A percentile compares a stretch with the other conserved stretches of the same genome.
Conservation (phyloP, 2,113 vertebrate species). For the Stictonetta naevosa region DNA sequence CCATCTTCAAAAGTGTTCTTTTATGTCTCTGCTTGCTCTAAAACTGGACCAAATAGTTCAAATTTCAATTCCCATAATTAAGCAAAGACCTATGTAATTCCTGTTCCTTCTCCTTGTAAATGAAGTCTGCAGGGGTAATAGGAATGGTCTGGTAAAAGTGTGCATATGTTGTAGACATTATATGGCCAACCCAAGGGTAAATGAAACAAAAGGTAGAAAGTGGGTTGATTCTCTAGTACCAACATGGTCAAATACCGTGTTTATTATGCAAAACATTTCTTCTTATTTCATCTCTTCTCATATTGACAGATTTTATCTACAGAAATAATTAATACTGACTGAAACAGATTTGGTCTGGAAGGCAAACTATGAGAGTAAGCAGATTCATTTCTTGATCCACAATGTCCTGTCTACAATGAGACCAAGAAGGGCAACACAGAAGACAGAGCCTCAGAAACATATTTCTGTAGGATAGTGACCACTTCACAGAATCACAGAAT, state of each 20-base stretch:
- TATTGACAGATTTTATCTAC: neutral
- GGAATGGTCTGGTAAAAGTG: neutral
- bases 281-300: neutral
- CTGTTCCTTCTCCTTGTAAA: neutral
- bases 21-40: neutral
- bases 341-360: neutral
- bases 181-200: neutral
- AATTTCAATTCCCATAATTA: neutral
- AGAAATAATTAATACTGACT: neutral
- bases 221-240: neutral
- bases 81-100: neutral
- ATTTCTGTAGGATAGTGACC: neutral
- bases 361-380: neutral
- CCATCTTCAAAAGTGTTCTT: neutral
- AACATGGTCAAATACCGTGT: neutral
- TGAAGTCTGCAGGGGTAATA: neutral
- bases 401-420: neutral
- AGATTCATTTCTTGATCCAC: neutral
- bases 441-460: neutral
- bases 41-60: neutral
- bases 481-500: too few relatives aligned
- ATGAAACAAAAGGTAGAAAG: neutral
- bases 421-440: neutral
- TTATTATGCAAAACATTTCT: neutral
- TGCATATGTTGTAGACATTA: neutral